phyloP scores from a whole-genome alignment of 2,113 vertebrate species.

The Centropus unirufus region DNA sequence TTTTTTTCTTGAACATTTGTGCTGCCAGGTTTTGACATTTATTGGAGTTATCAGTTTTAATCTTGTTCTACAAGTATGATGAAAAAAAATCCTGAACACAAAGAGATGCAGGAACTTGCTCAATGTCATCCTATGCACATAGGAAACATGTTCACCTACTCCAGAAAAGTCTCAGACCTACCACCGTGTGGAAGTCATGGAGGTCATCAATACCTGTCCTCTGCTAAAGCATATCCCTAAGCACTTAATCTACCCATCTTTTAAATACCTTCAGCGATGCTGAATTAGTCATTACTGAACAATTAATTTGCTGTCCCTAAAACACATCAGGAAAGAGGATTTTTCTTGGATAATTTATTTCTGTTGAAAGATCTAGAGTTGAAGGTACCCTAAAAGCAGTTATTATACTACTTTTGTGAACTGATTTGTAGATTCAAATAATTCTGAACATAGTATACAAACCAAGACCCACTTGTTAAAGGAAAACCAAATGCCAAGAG shows the following conservation, averaged over 20 bases:
- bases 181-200: background rate
- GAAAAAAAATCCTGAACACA: background rate
- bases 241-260: too few species aligned
- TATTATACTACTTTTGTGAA: background rate
- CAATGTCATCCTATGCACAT: accelerated
- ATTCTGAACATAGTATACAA: background rate
- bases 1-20: background rate
- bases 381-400: background rate
- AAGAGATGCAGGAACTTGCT: background rate
- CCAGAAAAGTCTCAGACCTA: background rate
- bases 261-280: too few species aligned
- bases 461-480: background rate
- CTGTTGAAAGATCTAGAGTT: background rate
- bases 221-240: too few species aligned
- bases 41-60: background rate
- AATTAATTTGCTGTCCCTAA: background rate
- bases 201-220: too few species aligned
- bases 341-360: background rate
- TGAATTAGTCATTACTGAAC: background rate
- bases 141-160: background rate
- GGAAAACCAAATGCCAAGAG: background rate
- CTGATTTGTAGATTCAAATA: background rate
- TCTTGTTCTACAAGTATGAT: background rate
- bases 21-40: background rate
- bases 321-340: background rate